Percentiles rank a stretch among this genome's conserved stretches.
These are phyloP conservation scores for Esox niger DNA, from an alignment of 2,113 vertebrate species.

Conservation along the genomic window DNA sequence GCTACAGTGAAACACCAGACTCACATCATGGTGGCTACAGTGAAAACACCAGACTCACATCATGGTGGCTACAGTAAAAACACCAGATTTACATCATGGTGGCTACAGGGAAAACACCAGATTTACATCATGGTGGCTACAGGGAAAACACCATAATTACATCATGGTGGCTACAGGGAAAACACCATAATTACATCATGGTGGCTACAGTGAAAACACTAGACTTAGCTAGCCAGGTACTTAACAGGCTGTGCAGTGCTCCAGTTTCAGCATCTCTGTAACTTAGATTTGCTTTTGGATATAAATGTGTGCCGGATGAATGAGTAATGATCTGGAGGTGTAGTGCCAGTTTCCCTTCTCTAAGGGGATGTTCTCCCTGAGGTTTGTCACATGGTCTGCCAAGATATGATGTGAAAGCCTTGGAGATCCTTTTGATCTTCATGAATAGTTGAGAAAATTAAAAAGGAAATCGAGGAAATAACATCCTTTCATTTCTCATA, in stretches of 20 bases:
- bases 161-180: slow-evolving; percentile 13
- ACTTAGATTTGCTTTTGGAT: slow-evolving; percentile 23
- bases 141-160: slow-evolving; percentile 9
- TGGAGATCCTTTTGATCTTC: slow-evolving; percentile 16
- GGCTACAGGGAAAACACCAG: slow-evolving; percentile 17
- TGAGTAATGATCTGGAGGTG: slow-evolving; percentile 42
- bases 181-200: not conserved
- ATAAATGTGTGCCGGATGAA: slow-evolving; percentile 22
- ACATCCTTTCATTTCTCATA: not conserved
- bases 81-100: not conserved
- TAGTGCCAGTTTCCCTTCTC: slow-evolving; percentile 39
- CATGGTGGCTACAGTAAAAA: slow-evolving; percentile 15
- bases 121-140: not conserved
- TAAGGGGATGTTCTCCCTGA: slow-evolving; percentile 14
- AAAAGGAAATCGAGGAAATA: slow-evolving; percentile 10
- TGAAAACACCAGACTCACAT: not conserved
- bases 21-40: slow-evolving; percentile 15
- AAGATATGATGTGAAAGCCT: not conserved
- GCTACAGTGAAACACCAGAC: slow-evolving; percentile 15
- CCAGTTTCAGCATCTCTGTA: slow-evolving; percentile 21
- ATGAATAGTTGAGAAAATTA: slow-evolving; percentile 19
- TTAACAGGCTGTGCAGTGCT: slow-evolving; percentile 8
- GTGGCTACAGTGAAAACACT: slow-evolving; percentile 13
- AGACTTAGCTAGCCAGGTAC: not conserved
- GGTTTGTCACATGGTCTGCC: slow-evolving; percentile 19